Evolutionary conservation across 2,113 vertebrate species (phyloP), one percentile per base, ranked within the genome.

Genomic region (Chrysochloris asiatica): DNA sequence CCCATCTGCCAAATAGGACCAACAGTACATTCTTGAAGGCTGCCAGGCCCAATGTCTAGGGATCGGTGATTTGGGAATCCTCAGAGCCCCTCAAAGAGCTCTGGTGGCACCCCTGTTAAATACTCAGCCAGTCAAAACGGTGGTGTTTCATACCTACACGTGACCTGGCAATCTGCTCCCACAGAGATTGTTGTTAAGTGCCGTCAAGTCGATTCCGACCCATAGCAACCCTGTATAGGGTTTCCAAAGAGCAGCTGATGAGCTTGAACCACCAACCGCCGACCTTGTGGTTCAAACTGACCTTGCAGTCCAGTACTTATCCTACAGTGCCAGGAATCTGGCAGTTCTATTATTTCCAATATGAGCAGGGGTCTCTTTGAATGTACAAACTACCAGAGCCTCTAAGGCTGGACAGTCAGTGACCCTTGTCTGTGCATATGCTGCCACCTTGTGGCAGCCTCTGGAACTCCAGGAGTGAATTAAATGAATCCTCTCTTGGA

Each of bases 381-480:
- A 4, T 1, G 14, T n/a, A 36, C n/a, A 17, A 22, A n/a, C 17
- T 3, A 4, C 16, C 6, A 38, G 65, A n/a, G n/a, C n/a, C 63
- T 33, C 63, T 21, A n/a, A 13, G 28, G 41, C 33, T 4, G 1
- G 8, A 21, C 24, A 16, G 16, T 50, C 16, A 1, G 33, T 12
- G 86, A 94, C 65, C 63, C 14, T 93, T 94, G 72, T 21, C 90
- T 92, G 65, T 1, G 80, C 4, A 1, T 21, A 38, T 93, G 88
- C 93, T 92, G 86, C 90, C 94, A 36, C 95, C 90, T 10, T 0
- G 80, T 95, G 96, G 72, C n/a, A 0, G 0, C 0, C 0, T 7
- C 28, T 48, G 80, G 83, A 8, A 90, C 36, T 81, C 61, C 92
- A 93, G 33, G n/a, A 11, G 1, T 10, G 14, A 24, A 13, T 85